Evolutionary conservation across 1,140 invertebrate species (phyloP), one percentile per base, ranked within the genome.

Genomic region (Temnothorax curvispinosus): DNA sequence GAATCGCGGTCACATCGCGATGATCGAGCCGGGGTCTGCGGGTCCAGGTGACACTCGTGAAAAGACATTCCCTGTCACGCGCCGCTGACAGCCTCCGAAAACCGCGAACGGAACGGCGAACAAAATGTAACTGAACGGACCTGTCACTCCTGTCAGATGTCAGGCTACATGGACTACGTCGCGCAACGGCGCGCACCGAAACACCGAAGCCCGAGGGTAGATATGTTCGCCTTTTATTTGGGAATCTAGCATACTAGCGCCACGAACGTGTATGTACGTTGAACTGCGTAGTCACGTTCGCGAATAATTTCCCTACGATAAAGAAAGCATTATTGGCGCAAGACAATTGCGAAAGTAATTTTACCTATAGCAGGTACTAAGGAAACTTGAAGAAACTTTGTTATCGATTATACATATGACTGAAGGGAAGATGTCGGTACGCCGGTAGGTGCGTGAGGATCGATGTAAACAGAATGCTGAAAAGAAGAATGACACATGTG

Each of bases 21-120:
- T 27, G 54, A 38, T 27, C 32, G 27, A 62, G 15, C 1, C 13
- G 41, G 15, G 5, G 2, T 44, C 27, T 7, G 35, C 27, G 5
- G 4, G 8, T 41, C 13, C 47, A 1, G 9, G 2, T 15, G n/a
- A 38, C 32, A 2, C 44, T 11, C 13, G n/a, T 13, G 6, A 15
- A 21, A n/a, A 72, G 27, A 21, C 27, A 82, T 41, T 69, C 71
- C 71, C 71, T 74, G 67, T 67, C 78, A 27, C 65, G 52, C 65
- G n/a, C 11, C 6, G 47, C 38, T 44, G 65, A 81, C 50, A 18
- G 41, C 15, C 21, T n/a, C 18, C 27, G 32, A 21, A 9, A 67
- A 27, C 41, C 5, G 35, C 21, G 5, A 71, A 32, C 21, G 4
- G 7, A 38, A 54, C n/a, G 6, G 18, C 13, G 9, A 67, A 1